Conservation (phyloP, 2,888 invertebrate species). For the Dysmachus trigonus region DNA sequence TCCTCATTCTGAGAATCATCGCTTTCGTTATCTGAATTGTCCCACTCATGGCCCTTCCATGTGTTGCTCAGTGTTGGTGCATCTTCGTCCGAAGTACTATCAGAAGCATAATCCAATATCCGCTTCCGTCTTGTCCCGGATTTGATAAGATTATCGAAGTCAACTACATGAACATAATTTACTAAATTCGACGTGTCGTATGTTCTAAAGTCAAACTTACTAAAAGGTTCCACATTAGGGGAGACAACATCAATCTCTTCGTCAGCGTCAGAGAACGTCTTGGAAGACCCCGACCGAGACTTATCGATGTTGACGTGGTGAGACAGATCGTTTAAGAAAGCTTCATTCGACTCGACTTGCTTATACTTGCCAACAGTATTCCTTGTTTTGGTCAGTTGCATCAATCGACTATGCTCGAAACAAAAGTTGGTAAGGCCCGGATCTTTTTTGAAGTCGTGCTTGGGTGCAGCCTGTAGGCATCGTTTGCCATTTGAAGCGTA, state of each 20-base stretch:
- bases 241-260: conserved; percentile 67
- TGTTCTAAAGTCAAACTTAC: conserved; percentile 60
- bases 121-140: conserved; percentile 66
- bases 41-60: conserved; percentile 72
- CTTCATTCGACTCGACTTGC: conserved; percentile 74
- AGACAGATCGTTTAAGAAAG: conserved; percentile 71
- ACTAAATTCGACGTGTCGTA: conserved; percentile 52
- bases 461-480: conserved; percentile 81
- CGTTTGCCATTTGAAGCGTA: conserved; percentile 75
- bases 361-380: conserved; percentile 69
- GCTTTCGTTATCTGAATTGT: conserved; percentile 80
- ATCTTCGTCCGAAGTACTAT: conserved; percentile 74
- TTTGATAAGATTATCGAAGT: conserved; percentile 67
- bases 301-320: conserved; percentile 69
- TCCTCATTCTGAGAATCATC: conserved; percentile 81
- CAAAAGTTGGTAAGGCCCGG: conserved; percentile 68
- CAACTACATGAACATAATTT: conserved; percentile 61
- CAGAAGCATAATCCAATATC: conserved; percentile 76
- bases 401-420: conserved; percentile 74
- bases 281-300: conserved; percentile 54
- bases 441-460: conserved; percentile 76
- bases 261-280: conserved; percentile 59
- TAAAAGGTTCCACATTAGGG: conserved; percentile 69
- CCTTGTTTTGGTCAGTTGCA: conserved; percentile 71
- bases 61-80: conserved; percentile 71